Conservation (phyloP, 1,140 invertebrate genomes). For the Argopecten irradians region DNA sequence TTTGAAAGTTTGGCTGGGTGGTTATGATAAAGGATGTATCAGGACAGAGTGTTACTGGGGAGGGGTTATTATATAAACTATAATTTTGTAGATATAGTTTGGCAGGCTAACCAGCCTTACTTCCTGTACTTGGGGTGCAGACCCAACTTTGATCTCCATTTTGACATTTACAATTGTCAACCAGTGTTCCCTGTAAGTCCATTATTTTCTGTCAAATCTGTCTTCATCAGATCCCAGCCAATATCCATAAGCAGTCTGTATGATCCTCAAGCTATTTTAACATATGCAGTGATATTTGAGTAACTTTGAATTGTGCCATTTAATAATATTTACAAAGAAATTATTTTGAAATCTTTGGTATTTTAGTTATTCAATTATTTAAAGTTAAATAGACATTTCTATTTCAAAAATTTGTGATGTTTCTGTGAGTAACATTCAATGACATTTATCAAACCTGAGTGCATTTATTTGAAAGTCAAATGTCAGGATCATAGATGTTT, state of each 20-base stretch:
- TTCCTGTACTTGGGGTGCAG: slow-evolving; percentile 13
- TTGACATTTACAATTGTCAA: slow-evolving; percentile 14
- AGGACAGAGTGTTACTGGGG: not conserved
- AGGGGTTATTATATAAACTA: slow-evolving; percentile 23
- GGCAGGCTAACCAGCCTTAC: not conserved
- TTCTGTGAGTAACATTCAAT: too few relatives aligned
- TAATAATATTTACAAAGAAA: not conserved
- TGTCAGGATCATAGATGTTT: not conserved
- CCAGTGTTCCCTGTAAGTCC: not conserved
- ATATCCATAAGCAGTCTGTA: not conserved
- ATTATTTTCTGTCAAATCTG: slow-evolving; percentile 7
- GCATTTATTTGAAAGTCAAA: not conserved
- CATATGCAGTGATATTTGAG: not conserved
- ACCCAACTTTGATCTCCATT: not conserved
- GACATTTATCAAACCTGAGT: too few relatives aligned
- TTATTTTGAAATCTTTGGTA: too few relatives aligned
- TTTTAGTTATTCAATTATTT: too few relatives aligned
- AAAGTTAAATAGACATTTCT: too few relatives aligned
- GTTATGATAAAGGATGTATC: not conserved
- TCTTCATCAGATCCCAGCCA: not conserved
- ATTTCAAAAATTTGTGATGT: too few relatives aligned
- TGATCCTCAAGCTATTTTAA: not conserved
- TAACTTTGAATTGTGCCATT: not conserved
- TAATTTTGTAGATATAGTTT: not conserved
- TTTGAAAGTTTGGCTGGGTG: not conserved